phyloP scores from a whole-genome alignment of 2,888 invertebrate species.

The Drosophila subsilvestris region DNA sequence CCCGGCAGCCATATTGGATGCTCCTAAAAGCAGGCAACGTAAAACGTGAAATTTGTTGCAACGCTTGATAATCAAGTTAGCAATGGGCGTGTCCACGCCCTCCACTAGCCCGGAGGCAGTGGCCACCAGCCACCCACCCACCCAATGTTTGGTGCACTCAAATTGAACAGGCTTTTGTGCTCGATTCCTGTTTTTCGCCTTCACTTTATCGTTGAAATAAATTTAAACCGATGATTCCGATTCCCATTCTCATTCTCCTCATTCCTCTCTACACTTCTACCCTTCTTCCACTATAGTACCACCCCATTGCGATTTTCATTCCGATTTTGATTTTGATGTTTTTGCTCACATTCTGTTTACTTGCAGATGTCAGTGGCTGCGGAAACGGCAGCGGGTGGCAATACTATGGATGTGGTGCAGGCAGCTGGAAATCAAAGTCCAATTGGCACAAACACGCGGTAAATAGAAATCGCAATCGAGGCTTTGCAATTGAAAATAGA shows the following conservation, averaged over 20 bases:
- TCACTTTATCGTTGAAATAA: conserved; percentile 56
- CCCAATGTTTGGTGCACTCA: conserved; percentile 29
- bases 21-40: conserved; percentile 74
- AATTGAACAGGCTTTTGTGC: conserved; percentile 47
- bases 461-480: conserved; percentile 49
- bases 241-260: conserved; percentile 22
- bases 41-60: conserved; percentile 63
- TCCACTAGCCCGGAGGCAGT: not conserved
- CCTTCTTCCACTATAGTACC: too few species aligned
- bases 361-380: conserved; percentile 76
- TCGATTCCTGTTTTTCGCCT: conserved; percentile 10
- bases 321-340: conserved; percentile 29
- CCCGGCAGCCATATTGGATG: conserved; percentile 60
- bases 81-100: conserved; percentile 27
- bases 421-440: conserved; percentile 70
- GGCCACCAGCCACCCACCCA: not conserved
- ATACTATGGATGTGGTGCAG: not conserved
- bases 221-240: conserved; percentile 63
- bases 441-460: conserved; percentile 70
- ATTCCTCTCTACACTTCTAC: not conserved
- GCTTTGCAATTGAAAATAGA: conserved; percentile 53
- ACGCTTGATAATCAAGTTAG: conserved; percentile 76
- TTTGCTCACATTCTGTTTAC: conserved; percentile 47
- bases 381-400: conserved; percentile 46
- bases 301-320: conserved; percentile 9